These are phyloP conservation scores for Alviniconcha strummeri DNA, from an alignment of 2,888 invertebrate genomes.

Conservation along the genomic window DNA sequence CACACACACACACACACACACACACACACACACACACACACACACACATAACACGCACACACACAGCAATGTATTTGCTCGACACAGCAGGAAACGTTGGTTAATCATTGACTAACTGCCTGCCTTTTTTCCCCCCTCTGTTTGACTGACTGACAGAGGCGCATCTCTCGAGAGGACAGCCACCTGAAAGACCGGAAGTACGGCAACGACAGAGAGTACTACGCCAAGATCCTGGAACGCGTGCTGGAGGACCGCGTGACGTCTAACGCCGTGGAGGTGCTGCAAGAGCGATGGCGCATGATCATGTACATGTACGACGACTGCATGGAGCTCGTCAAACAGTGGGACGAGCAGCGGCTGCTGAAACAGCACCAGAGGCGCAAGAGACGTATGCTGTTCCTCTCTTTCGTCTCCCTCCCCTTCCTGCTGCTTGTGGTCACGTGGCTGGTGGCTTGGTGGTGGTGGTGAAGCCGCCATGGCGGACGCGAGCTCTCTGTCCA, in stretches of 20 bases:
- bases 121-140: neutral
- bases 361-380: constrained; percentile 13
- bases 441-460: constrained; percentile 4
- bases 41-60: neutral
- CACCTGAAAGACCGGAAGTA: constrained; percentile 41
- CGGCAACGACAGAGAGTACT: constrained; percentile 52
- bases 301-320: constrained; percentile 59
- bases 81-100: too few species aligned
- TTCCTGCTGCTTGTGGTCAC: constrained; percentile 4
- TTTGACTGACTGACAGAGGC: constrained; percentile 12
- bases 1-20: constrained; percentile 1
- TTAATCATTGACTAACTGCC: neutral
- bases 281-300: constrained; percentile 60
- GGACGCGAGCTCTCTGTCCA: neutral
- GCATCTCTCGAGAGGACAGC: constrained; percentile 7
- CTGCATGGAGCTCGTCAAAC: constrained; percentile 51
- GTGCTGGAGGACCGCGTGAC: constrained; percentile 52
- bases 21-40: neutral
- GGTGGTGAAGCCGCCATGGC: constrained; percentile 7
- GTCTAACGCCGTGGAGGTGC: constrained; percentile 51
- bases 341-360: constrained; percentile 36
- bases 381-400: constrained; percentile 23
- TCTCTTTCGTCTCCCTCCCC: constrained; percentile 7
- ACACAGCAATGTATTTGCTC: neutral
- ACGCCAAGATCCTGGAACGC: constrained; percentile 50